A percentile compares a stretch with the other conserved stretches of the same genome.
phyloP scores from a whole-genome alignment of 2,113 vertebrate species.

The Calcarius ornatus region DNA sequence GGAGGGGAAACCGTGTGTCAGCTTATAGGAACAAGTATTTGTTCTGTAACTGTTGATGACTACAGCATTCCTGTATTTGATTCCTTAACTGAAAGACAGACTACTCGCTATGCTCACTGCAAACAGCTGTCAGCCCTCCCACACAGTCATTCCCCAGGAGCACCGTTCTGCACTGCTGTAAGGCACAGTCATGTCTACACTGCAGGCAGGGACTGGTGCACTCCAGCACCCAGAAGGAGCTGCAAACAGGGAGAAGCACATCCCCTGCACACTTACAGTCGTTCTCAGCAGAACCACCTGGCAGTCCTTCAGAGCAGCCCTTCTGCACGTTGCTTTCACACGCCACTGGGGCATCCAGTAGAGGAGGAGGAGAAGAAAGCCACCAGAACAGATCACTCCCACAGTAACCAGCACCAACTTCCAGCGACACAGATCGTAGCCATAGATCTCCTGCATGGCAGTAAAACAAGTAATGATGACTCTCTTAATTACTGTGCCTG shows the following conservation, averaged over 20 bases:
- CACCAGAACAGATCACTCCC: constrained; percentile 88
- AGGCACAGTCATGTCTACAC: accelerated
- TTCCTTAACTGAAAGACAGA: neutral
- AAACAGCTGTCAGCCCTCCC: neutral
- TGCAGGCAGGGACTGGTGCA: neutral
- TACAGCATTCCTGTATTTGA: neutral
- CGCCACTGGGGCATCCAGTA: constrained; percentile 99
- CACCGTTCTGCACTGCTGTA: neutral
- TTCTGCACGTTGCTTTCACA: constrained; percentile 88
- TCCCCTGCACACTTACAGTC: constrained; percentile 74
- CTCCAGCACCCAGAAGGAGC: neutral
- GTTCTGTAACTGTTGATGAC: neutral
- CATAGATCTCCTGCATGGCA: constrained; percentile 83
- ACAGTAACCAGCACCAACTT: constrained; percentile 84
- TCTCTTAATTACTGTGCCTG: neutral
- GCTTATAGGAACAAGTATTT: neutral
- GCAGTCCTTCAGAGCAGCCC: constrained; percentile 81
- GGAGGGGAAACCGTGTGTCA: neutral
- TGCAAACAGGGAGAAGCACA: neutral
- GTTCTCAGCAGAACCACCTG: constrained; percentile 91
- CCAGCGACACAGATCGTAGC: constrained; percentile 89
- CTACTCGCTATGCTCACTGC: neutral
- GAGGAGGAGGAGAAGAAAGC: constrained; percentile 94
- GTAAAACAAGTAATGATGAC: neutral
- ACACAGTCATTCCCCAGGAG: neutral